Conservation (phyloP, 2,888 invertebrate species). For the Elegia similella region DNA sequence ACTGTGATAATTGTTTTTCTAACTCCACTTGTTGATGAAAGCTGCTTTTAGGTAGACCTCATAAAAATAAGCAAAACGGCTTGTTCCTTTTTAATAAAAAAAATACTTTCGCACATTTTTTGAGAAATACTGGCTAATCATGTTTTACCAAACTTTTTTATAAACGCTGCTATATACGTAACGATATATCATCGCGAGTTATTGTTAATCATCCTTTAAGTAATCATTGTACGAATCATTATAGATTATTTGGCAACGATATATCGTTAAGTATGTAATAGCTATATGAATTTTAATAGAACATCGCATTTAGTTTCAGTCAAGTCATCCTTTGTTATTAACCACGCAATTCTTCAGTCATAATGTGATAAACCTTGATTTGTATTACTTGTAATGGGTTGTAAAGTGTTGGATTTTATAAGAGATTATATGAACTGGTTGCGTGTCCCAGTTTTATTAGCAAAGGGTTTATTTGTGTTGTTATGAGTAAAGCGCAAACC, state of each 20-base stretch:
- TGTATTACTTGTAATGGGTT: conserved; percentile 5
- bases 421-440: conserved; percentile 11
- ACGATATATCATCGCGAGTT: too few relatives aligned
- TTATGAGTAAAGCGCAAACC: too few relatives aligned
- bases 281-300: neutral
- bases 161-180: too few relatives aligned
- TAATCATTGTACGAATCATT: too few relatives aligned
- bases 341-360: neutral
- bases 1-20: conserved; percentile 18
- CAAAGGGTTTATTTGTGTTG: conserved; percentile 8
- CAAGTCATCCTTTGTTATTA: neutral
- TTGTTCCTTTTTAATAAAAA: neutral
- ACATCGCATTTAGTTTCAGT: neutral
- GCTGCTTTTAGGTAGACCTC: too few relatives aligned
- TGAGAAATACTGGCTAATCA: neutral
- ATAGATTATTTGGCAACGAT: too few relatives aligned
- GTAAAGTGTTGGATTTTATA: conserved; percentile 1
- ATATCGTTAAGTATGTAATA: too few relatives aligned
- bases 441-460: conserved; percentile 8
- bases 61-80: neutral
- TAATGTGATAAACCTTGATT: neutral
- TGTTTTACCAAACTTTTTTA: neutral
- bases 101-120: neutral
- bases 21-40: conserved; percentile 1
- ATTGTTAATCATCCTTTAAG: too few relatives aligned